These are phyloP conservation scores for Girardinus metallicus DNA, from an alignment of 2,797 vertebrate species.

Conservation along the genomic window DNA sequence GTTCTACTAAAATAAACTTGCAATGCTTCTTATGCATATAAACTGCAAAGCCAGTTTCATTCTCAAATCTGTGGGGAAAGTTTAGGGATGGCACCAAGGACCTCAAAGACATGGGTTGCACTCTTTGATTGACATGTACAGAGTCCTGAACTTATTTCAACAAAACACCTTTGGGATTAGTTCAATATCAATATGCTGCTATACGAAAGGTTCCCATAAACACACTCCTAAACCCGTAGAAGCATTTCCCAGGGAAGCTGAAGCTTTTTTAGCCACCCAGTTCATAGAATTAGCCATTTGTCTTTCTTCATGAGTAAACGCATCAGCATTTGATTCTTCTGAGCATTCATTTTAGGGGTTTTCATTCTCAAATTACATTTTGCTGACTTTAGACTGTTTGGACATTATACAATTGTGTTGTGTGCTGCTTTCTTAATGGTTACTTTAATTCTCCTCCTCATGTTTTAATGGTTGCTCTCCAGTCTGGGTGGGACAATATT, in stretches of 20 bases:
- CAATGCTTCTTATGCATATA: background rate
- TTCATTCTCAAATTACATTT: background rate
- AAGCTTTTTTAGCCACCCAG: background rate
- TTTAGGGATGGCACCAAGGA: background rate
- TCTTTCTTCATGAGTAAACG: background rate
- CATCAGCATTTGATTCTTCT: background rate
- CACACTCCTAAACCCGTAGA: background rate
- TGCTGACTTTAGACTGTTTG: background rate
- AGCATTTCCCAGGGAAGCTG: background rate
- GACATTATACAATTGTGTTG: background rate
- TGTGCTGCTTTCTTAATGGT: conserved; percentile 1
- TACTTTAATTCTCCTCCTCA: background rate
- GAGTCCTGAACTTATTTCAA: background rate
- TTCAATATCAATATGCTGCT: no score
- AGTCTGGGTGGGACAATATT: background rate
- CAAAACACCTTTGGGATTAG: no score
- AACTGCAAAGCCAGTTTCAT: no score
- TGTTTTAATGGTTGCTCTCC: background rate
- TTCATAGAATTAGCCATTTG: background rate
- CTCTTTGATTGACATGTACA: background rate
- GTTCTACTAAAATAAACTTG: background rate
- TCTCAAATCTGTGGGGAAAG: no score
- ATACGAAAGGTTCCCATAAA: background rate
- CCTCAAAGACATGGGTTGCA: background rate
- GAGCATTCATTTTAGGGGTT: background rate